phyloP scores from a whole-genome alignment of 2,113 vertebrate genomes.

The Tonatia bakeri region DNA sequence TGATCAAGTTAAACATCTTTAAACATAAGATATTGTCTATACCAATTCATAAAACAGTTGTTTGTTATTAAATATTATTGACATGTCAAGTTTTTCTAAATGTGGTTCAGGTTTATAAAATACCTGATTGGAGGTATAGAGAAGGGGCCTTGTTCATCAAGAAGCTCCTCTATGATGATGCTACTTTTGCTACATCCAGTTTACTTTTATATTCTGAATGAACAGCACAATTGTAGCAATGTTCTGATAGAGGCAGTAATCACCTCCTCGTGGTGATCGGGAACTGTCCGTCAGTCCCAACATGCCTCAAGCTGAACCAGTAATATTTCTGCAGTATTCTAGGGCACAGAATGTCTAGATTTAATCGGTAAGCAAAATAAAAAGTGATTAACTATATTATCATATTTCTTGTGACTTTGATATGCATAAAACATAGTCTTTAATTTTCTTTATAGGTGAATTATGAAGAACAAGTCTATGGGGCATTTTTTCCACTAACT shows the following conservation, averaged over 20 bases:
- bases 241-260: background rate
- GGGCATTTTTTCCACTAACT: background rate
- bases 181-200: background rate
- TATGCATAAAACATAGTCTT: background rate
- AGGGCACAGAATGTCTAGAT: background rate
- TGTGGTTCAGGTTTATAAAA: background rate
- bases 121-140: background rate
- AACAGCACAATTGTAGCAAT: background rate
- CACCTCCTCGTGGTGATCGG: background rate
- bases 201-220: background rate
- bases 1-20: background rate
- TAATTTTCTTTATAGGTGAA: background rate
- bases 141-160: background rate
- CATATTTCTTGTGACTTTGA: background rate
- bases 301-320: background rate
- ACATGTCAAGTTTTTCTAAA: background rate
- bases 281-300: background rate
- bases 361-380: background rate
- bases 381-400: background rate
- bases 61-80: background rate
- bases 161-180: background rate
- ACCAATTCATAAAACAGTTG: background rate
- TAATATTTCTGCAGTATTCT: background rate
- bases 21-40: background rate
- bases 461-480: background rate